Evolutionary conservation across 2,888 invertebrate genomes (phyloP), one percentile per base, ranked within the genome.

Genomic region (Heliconius ethilla): DNA sequence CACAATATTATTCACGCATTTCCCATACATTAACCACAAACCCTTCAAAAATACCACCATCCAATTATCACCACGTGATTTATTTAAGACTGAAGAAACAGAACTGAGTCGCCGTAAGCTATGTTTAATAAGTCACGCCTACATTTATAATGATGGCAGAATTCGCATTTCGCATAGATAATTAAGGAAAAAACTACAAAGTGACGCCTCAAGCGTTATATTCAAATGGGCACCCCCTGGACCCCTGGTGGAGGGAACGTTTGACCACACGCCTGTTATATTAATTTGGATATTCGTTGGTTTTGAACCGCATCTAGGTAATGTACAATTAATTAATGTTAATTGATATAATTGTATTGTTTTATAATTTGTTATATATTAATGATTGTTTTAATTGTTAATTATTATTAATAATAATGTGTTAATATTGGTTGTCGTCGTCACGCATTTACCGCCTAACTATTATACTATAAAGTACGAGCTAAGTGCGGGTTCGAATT

Each of bases 161-260:
- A 69, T 69, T 69, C 84, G 86, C 84, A 88, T 89, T 59, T 89
- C 90, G 88, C 89, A 87, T 86, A 87, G 88, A 90, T 90, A 92
- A 93, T 92, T 92, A 91, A 89, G 87, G 90, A 91, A 91, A 91
- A 91, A 93, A 92, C 92, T 92, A 92, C 91, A 92, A 92, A 92
- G 89, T 73, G 79, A 76, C 84, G 90, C 88, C 86, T 83, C 83
- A 85, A 89, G 90, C 86, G 85, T 89, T 85, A 87, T 90, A 92
- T 93, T 92, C 90, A 93, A 92, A 93, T 92, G 90, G 91, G 88
- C 91, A 88, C 91, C 90, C 89, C 87, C 18, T 91, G 88, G 91
- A 88, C 91, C 90, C 89, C 87, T 22, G 29, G 62, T 25, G 25
- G 13, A 15, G 27, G 1, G 81, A 86, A 88, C 86, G 85, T 89